A percentile compares a stretch with the other conserved stretches of the same genome.
Evolutionary conservation across 2,797 vertebrate genomes (phyloP).

Genomic region (Chelon labrosus): DNA sequence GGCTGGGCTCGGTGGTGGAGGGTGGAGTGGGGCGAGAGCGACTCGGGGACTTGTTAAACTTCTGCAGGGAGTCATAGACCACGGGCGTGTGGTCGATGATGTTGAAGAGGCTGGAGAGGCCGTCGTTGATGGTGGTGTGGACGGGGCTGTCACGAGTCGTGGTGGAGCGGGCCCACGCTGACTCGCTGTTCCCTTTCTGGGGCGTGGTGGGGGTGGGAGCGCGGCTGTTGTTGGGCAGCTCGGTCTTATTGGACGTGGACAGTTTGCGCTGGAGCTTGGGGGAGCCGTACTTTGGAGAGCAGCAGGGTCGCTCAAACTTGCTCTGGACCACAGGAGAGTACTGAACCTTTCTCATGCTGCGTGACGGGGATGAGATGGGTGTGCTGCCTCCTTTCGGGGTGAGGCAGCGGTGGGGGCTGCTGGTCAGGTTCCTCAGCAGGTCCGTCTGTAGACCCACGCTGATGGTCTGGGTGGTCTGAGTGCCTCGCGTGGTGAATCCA

Average conservation of each 20-base stretch:
- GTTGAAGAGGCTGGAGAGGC: slow-evolving; percentile 98
- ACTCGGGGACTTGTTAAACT: slow-evolving; percentile 90
- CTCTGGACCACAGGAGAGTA: slow-evolving; percentile 93
- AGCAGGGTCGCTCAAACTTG: slow-evolving; percentile 97
- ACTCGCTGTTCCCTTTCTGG: slow-evolving; percentile 95
- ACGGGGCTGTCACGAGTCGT: slow-evolving; percentile 97
- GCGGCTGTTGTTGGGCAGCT: slow-evolving; percentile 82
- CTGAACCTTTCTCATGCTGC: slow-evolving; percentile 91
- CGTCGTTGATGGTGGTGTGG: slow-evolving; percentile 97
- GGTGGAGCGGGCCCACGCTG: slow-evolving; percentile 98
- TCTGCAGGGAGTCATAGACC: slow-evolving; percentile 88
- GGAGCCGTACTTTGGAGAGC: slow-evolving; percentile 97
- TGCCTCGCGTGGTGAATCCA: slow-evolving; percentile 89
- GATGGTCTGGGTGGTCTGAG: slow-evolving; percentile 94
- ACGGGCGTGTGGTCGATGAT: slow-evolving; percentile 97
- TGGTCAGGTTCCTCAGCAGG: slow-evolving; percentile 90
- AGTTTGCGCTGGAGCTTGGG: slow-evolving; percentile 96
- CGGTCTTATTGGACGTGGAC: slow-evolving; percentile 86
- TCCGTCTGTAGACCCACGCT: slow-evolving; percentile 96
- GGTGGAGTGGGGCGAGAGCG: slow-evolving; percentile 85
- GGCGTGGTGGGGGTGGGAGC: slow-evolving; percentile 82
- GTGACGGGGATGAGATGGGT: slow-evolving; percentile 94
- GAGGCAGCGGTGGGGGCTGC: slow-evolving; percentile 97
- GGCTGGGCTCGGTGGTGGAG: slow-evolving; percentile 68
- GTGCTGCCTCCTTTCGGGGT: slow-evolving; percentile 93